These are phyloP conservation scores for Babylonia areolata DNA, from an alignment of 1,140 invertebrate genomes.

Conservation along the genomic window DNA sequence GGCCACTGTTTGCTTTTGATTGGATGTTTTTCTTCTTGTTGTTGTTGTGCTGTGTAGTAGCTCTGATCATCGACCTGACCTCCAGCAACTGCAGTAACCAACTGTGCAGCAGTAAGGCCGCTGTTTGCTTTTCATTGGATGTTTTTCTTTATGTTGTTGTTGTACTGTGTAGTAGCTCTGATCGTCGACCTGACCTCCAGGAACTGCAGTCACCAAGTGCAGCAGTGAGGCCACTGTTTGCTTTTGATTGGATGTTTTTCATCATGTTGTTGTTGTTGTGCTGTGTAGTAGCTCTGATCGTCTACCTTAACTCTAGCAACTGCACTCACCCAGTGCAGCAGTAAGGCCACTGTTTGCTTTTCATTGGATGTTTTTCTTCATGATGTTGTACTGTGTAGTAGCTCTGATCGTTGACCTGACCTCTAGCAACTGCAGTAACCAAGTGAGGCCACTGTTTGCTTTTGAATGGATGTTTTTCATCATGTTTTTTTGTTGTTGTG, in stretches of 20 bases:
- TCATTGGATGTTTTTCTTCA: no score
- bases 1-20: no score
- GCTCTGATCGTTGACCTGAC: conserved; percentile 96
- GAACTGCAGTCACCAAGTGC: conserved; percentile 99
- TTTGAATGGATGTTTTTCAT: no score
- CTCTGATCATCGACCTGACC: conserved; percentile 94
- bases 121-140: neutral
- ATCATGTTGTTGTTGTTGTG: no score
- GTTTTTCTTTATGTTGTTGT: no score
- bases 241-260: neutral
- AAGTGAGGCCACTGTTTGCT: conserved; percentile 87
- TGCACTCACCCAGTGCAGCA: conserved; percentile 97
- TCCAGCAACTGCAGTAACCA: conserved; percentile 99
- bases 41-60: no score
- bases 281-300: no score
- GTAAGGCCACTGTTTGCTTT: conserved; percentile 18
- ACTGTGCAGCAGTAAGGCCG: conserved; percentile 85
- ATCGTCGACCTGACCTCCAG: conserved; percentile 98
- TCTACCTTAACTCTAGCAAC: conserved; percentile 96
- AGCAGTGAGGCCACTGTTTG: conserved; percentile 79
- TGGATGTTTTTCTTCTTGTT: no score
- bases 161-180: no score
- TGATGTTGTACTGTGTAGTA: no score
- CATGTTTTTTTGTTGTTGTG: no score
- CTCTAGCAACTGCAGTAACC: conserved; percentile 98